Base-by-base conservation (phyloP, 2,797 vertebrate genomes). In the Rhinoraja longicauda region DNA sequence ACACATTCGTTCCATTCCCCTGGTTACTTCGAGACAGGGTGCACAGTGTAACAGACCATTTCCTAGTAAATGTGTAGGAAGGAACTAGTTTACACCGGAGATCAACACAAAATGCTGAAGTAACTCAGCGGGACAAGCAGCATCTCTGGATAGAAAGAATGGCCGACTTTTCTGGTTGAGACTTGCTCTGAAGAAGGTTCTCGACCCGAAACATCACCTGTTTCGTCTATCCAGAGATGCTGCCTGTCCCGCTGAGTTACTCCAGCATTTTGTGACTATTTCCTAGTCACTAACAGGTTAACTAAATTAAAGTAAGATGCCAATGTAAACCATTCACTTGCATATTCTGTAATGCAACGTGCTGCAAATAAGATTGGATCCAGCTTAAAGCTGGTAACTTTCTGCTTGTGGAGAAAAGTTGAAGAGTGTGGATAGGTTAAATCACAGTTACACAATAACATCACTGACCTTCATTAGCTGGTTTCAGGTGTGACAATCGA, bases 401-500 rank as follows among this genome's bases (percentile, higher is more conserved):
- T 26, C 57, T n/a, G 57, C 15, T 29, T 88, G 59, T 36, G 9
- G 13, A 8, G 2, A 19, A 59, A 13, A 19, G n/a, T 7, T 64
- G n/a, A 88, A 4, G 59, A 62, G 6, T 12, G 6, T 86, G 0
- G 12, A 2, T 8, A 1, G 4, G 29, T 12, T 13, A 88, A 88
- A 64, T n/a, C 17, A 73, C 19, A 1, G 36, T 24, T 45, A 15
- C 19, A 72, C 3, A 45, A 90, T 90, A 72, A 39, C 67, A 9
- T 72, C 53, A 94, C 96, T 96, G 70, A 99, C 98, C 97, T 96
- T 99, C 98, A 95, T 95, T 97, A 93, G 97, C 96, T 94, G 98
- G 98, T 95, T 98, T 99, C 94, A 97, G 97, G 95, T 99, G 98
- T 17, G 98, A 98, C 93, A 99, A 96, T 90, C 98, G 96, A 93